Evolutionary conservation across 2,113 vertebrate species (phyloP).

Genomic region (Entomyzon cyanotis): DNA sequence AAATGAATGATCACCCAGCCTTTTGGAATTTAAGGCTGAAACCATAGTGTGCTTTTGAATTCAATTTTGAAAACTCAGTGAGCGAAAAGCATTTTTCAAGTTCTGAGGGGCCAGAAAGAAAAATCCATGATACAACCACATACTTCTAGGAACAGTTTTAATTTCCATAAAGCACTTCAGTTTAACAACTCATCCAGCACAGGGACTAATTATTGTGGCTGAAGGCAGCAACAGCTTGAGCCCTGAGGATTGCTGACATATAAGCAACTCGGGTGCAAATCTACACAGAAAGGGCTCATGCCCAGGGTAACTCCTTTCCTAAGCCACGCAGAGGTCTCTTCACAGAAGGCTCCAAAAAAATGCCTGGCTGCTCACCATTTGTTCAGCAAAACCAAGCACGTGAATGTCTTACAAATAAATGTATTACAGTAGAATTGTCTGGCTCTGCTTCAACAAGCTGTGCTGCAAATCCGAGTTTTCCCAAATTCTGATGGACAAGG

Average conservation of each 20-base stretch:
- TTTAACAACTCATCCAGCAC: not conserved
- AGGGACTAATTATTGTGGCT: not conserved
- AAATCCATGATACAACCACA: not conserved
- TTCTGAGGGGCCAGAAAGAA: not conserved
- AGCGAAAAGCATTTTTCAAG: not conserved
- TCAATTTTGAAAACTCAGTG: not conserved
- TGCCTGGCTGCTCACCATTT: not conserved
- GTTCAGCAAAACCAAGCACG: not conserved
- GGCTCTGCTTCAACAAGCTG: not conserved
- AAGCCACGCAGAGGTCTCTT: not conserved
- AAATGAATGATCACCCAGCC: not conserved
- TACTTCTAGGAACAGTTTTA: not conserved
- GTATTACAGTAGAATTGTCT: not conserved
- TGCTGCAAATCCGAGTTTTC: not conserved
- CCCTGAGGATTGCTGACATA: not conserved
- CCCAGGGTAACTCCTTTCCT: not conserved
- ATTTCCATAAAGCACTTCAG: not conserved
- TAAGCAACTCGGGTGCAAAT: not conserved
- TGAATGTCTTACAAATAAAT: not conserved
- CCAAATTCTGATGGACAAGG: not conserved
- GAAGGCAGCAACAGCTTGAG: not conserved
- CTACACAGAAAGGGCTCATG: not conserved
- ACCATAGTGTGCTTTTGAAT: not conserved
- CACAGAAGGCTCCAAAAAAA: not conserved
- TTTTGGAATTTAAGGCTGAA: slow-evolving; percentile 4